Base-by-base conservation (phyloP, 2,797 vertebrate genomes). In the Sternarchorhynchus goeldii region DNA sequence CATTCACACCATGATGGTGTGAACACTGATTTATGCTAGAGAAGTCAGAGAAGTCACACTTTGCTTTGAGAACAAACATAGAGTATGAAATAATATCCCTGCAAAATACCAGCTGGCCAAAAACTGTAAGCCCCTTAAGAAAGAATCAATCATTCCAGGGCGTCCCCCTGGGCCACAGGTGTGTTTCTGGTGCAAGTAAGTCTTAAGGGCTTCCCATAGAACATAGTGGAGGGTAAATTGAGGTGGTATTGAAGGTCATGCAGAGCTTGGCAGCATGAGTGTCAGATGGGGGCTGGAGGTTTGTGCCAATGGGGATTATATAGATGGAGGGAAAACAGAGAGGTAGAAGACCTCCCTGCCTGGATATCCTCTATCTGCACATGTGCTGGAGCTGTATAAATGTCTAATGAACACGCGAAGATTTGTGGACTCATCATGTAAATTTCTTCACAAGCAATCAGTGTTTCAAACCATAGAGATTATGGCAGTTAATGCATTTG, bases 171-270 rank as follows among this genome's bases (percentile, higher is more conserved):
- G 45, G 55, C 34, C 58, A 21, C 6, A 66, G 73, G 63, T 76
- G 34, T 70, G 66, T 71, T 50, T 75, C 65, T 41, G 39, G 34
- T 21, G 41, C 59, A 77, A 70, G 64, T 16, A n/a, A 73, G 73
- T 39, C 67, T 64, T 75, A 71, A 34, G 36, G 73, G 32, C 82
- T 78, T 64, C 64, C 36, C 31, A 63, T 63, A 67, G n/a, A 75
- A 76, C 78, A 71, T 86, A 77, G 75, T 84, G 73, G 39, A 57
- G 20, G 77, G 57, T 70, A 74, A 60, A 82, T 74, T 71, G 63
- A 20, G 81, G 74, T 80, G 45, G 34, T 76, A 71, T n/a, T 66
- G 21, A 79, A 84, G 73, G 78, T 82, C 50, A 3, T 39, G 18
- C 12, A 34, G 59, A 63, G 69, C 53, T 76, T 53, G 55, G 21